A percentile compares a stretch with the other conserved stretches of the same genome.
Conservation (phyloP, 2,797 vertebrate species). For the Ceryle rudis region DNA sequence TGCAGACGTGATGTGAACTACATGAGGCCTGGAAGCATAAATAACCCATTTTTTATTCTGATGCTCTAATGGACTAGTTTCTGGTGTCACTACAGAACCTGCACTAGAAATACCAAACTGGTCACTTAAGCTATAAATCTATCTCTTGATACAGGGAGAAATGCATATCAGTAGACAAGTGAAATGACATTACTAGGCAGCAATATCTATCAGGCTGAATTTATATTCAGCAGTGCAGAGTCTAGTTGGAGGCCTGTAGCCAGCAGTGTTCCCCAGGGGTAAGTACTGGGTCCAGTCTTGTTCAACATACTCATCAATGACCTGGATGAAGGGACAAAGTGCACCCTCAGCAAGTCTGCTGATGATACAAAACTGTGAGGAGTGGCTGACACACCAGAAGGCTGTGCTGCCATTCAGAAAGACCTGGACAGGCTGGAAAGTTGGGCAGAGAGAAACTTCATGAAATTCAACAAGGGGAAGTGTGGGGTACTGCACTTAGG, state of each 20-base stretch:
- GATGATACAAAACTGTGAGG: not conserved
- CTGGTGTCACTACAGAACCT: not conserved
- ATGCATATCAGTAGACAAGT: not conserved
- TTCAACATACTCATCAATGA: not conserved
- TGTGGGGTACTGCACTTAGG: not conserved
- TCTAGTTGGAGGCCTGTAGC: no score
- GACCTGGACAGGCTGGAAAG: not conserved
- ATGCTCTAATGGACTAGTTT: not conserved
- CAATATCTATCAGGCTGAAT: not conserved
- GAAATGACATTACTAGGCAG: not conserved
- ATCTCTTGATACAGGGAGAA: not conserved
- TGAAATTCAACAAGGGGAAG: not conserved
- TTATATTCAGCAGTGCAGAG: no score
- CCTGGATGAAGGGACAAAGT: not conserved
- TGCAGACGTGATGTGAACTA: not conserved
- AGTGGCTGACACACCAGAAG: not conserved
- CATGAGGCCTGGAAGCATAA: not conserved
- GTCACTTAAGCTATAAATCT: not conserved
- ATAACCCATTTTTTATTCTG: not conserved
- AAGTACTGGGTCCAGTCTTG: not conserved
- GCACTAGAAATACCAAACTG: not conserved
- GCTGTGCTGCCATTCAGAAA: not conserved
- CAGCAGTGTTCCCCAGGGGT: not conserved
- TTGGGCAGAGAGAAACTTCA: not conserved
- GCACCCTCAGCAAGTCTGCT: not conserved